Evolutionary conservation across 2,113 vertebrate species (phyloP), one percentile per base, ranked within the genome.

Genomic region (Hyaena hyaena): DNA sequence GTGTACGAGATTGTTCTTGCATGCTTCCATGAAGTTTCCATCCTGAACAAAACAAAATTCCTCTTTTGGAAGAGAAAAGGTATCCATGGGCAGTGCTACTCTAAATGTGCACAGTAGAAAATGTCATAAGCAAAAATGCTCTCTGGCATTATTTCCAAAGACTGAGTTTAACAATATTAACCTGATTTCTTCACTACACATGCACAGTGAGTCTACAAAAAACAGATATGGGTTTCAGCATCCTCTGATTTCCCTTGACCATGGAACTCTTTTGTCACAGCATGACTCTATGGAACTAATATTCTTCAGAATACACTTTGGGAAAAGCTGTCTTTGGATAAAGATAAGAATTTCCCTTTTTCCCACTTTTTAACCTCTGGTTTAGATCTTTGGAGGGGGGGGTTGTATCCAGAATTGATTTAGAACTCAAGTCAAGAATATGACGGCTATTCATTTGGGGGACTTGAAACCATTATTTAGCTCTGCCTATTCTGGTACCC

Each of bases 41-140:
- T 85, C 81, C 88, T 68, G 86, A 98, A 98, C 93, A 98, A 98
- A 98, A 97, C 94, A 53, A 80, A 93, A 89, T 77, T 69, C 79
- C 35, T 93, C 71, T 43, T 66, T 81, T 69, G 91, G 71, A 93
- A 79, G 76, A 91, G 19, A 93, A 43, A 81, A 77, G 31, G 3
- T 43, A 50, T 24, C 63, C 76, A 55, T 80, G 89, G 31, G 17
- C 71, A 61, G 15, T n/a, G 43, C 35, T 43, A 81, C 83, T 69
- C 39, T 69, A 93, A 91, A 48, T 43, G n/a, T 4, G 6, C 43
- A 39, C 55, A 12, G 19, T 28, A 33, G 71, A 65, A 31, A 82
- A 79, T 1, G 39, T 55, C 48, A 65, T 5, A 33, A 91, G 24
- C 76, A 65, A 61, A 85, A 68, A 50, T 48, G 14, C 33, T 43